Conservation (phyloP, 2,797 vertebrate species). For the Bryconaethiops microstoma region DNA sequence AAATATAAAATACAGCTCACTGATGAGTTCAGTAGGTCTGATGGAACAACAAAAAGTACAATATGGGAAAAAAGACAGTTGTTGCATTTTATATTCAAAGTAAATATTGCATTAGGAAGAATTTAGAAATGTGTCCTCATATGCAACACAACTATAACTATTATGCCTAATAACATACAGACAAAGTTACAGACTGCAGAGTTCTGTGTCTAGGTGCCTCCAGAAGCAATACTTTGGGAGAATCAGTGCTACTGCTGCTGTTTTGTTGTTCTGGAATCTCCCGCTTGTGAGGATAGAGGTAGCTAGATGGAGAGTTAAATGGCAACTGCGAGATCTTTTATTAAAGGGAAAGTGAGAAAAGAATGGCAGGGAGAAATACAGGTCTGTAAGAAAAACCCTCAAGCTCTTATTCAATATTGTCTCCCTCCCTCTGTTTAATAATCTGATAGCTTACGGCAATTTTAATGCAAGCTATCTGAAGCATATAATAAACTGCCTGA, state of each 20-base stretch:
- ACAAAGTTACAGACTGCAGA: too few species aligned
- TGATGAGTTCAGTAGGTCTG: too few species aligned
- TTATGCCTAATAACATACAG: too few species aligned
- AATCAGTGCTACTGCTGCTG: background rate
- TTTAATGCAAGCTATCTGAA: conserved; percentile 36
- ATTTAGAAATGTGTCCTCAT: too few species aligned
- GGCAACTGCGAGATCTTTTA: background rate
- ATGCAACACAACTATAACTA: too few species aligned
- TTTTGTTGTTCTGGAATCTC: conserved; percentile 49
- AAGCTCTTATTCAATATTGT: conserved; percentile 13
- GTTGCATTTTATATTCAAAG: too few species aligned
- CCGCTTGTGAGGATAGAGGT: conserved; percentile 25
- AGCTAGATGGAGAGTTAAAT: conserved; percentile 16
- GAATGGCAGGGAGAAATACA: background rate
- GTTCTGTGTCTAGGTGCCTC: too few species aligned
- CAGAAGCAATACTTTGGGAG: too few species aligned
- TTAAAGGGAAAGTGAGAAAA: background rate
- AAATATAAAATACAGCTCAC: too few species aligned
- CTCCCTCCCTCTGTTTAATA: conserved; percentile 34
- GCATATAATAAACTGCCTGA: conserved; percentile 38
- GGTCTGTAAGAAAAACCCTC: background rate
- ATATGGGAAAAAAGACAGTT: too few species aligned
- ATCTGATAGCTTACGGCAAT: conserved; percentile 24
- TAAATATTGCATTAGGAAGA: too few species aligned
- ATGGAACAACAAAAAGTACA: too few species aligned